Conservation (phyloP, 2,797 vertebrate genomes). For the Danio albolineatus region DNA sequence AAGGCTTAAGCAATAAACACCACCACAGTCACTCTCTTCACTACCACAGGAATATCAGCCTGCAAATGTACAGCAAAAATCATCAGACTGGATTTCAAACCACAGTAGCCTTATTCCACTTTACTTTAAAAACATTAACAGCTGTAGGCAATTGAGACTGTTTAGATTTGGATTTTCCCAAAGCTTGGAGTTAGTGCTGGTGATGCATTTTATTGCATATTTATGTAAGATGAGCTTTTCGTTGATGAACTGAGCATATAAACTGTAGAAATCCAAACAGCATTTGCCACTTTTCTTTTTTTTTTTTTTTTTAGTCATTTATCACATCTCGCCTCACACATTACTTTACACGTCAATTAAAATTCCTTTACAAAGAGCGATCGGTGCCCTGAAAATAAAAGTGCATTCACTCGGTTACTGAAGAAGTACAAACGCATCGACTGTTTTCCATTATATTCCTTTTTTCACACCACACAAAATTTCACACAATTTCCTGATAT, state of each 20-base stretch:
- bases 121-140: constrained; percentile 28
- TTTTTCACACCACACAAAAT: background rate
- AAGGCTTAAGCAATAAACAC: constrained; percentile 51
- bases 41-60: constrained; percentile 33
- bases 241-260: background rate
- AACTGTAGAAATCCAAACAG: constrained; percentile 14
- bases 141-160: constrained; percentile 12
- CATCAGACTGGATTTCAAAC: constrained; percentile 14
- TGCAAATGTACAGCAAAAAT: constrained; percentile 11
- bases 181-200: constrained; percentile 40
- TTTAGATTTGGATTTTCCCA: constrained; percentile 8
- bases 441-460: background rate
- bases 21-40: constrained; percentile 27
- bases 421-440: constrained; percentile 55
- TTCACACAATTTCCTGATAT: constrained; percentile 43
- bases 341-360: constrained; percentile 42
- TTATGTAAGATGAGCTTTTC: background rate
- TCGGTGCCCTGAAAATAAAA: constrained; percentile 68
- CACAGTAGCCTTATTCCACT: constrained; percentile 5
- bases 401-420: constrained; percentile 66
- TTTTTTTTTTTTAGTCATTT: constrained; percentile 57
- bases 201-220: constrained; percentile 44
- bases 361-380: constrained; percentile 49
- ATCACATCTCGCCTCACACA: constrained; percentile 64
- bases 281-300: constrained; percentile 38